phyloP scores from a whole-genome alignment of 2,888 invertebrate species.

The Agrochola lota region DNA sequence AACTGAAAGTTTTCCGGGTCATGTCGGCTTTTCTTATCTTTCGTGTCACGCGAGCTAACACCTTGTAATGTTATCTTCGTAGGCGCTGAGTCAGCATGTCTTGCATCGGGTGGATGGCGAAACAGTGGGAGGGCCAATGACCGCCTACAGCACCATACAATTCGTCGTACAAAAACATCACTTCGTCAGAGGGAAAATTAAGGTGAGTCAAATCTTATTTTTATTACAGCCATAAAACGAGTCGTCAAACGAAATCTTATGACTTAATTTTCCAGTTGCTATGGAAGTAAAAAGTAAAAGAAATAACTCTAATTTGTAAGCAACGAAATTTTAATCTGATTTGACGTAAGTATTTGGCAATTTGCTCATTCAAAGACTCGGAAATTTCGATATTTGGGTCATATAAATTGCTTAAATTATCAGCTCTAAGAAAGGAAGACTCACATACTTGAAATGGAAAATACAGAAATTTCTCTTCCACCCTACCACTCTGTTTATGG shows the following conservation, averaged over 20 bases:
- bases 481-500: neutral
- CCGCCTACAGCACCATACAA: slow-evolving; percentile 86
- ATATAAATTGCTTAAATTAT: neutral
- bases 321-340: slow-evolving; percentile 27
- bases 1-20: slow-evolving; percentile 52
- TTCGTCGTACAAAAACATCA: slow-evolving; percentile 86
- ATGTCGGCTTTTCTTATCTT: slow-evolving; percentile 53
- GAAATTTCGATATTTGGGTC: slow-evolving; percentile 6
- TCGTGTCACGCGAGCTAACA: slow-evolving; percentile 64
- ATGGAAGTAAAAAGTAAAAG: neutral
- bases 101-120: slow-evolving; percentile 85
- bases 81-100: slow-evolving; percentile 86
- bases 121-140: slow-evolving; percentile 81
- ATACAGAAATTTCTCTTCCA: neutral
- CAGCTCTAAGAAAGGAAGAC: neutral
- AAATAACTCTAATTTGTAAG: slow-evolving; percentile 11
- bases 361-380: neutral
- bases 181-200: slow-evolving; percentile 84
- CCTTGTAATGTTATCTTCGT: slow-evolving; percentile 61
- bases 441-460: neutral
- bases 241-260: slow-evolving; percentile 34
- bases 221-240: slow-evolving; percentile 42
- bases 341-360: neutral
- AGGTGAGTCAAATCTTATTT: slow-evolving; percentile 71
- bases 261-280: slow-evolving; percentile 31